Evolutionary conservation across 1,140 invertebrate species (phyloP).

Genomic region (Atta colombica): DNA sequence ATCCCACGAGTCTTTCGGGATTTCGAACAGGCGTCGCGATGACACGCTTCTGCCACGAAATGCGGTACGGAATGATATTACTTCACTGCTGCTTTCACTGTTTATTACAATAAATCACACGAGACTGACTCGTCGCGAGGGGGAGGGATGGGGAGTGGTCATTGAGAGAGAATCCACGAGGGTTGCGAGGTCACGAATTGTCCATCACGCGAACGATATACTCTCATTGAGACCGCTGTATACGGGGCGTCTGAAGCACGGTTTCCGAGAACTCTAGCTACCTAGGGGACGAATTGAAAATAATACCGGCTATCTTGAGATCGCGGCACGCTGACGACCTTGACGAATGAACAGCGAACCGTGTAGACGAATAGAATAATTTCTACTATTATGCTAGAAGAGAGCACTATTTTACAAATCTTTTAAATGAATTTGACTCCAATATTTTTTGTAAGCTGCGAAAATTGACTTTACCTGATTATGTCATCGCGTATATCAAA

Average conservation of each 20-base stretch:
- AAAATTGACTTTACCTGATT: too few species aligned
- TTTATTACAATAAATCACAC: not conserved
- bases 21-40: not conserved
- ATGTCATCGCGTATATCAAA: not conserved
- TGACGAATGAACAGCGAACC: slow-evolving; percentile 1
- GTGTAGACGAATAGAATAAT: not conserved
- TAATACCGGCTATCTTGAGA: slow-evolving; percentile 31
- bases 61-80: slow-evolving; percentile 55
- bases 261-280: slow-evolving; percentile 8
- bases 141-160: not conserved
- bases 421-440: not conserved
- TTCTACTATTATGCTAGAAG: not conserved
- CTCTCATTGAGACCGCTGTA: not conserved
- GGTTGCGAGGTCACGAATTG: not conserved
- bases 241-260: not conserved
- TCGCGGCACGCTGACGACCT: slow-evolving; percentile 5
- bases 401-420: not conserved
- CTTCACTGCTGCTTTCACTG: slow-evolving; percentile 43
- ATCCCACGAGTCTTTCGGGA: too few species aligned
- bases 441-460: not conserved
- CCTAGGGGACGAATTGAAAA: slow-evolving; percentile 29
- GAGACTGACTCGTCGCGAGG: not conserved
- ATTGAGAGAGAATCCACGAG: not conserved
- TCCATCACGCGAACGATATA: not conserved
- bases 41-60: slow-evolving; percentile 23